Conservation (phyloP, 1,140 invertebrate species). For the Drosophila sulfurigaster region DNA sequence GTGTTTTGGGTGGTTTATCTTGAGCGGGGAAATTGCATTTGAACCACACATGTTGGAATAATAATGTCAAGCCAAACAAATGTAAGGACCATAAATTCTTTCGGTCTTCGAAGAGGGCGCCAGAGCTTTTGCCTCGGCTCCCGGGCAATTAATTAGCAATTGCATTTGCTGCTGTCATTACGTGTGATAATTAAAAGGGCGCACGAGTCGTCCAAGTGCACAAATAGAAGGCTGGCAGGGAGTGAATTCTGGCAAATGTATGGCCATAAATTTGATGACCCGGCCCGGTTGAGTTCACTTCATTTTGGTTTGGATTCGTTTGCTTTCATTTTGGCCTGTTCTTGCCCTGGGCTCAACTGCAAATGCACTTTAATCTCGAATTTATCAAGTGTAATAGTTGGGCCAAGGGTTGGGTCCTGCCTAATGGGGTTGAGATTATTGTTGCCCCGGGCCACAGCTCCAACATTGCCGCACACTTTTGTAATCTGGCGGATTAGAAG, state of each 20-base stretch:
- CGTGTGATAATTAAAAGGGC: slow-evolving; percentile 83
- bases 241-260: slow-evolving; percentile 70
- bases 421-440: slow-evolving; percentile 44
- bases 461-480: slow-evolving; percentile 54
- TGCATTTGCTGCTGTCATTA: slow-evolving; percentile 80
- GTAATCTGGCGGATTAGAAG: slow-evolving; percentile 75
- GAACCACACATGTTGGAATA: slow-evolving; percentile 76
- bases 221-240: slow-evolving; percentile 8
- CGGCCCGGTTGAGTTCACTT: slow-evolving; percentile 1
- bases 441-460: slow-evolving; percentile 38
- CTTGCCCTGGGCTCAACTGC: slow-evolving; percentile 59
- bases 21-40: slow-evolving; percentile 45
- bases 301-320: slow-evolving; percentile 3
- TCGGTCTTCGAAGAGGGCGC: slow-evolving; percentile 20
- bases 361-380: slow-evolving; percentile 84
- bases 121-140: slow-evolving; percentile 1
- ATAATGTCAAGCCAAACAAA: slow-evolving; percentile 74
- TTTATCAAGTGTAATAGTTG: slow-evolving; percentile 83
- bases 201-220: slow-evolving; percentile 38
- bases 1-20: slow-evolving; percentile 31
- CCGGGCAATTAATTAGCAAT: slow-evolving; percentile 81
- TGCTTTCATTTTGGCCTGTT: slow-evolving; percentile 32
- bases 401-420: slow-evolving; percentile 29
- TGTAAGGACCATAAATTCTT: slow-evolving; percentile 69
- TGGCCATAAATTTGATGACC: slow-evolving; percentile 78